Evolutionary conservation across 1,140 invertebrate species (phyloP).

Genomic region (Subanguina moxae): DNA sequence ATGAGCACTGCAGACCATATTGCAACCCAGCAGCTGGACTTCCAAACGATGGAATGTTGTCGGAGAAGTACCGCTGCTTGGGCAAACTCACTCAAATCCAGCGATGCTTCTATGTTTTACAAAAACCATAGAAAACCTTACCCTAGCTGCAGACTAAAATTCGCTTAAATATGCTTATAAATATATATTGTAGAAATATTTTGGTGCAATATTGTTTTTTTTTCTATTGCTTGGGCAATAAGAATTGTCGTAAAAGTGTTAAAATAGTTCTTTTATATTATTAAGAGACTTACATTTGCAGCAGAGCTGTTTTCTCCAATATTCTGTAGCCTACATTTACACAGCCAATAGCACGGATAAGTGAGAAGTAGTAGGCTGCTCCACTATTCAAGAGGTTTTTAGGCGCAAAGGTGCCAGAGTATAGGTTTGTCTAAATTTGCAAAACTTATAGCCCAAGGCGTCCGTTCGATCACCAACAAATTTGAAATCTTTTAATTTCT

Average conservation of each 20-base stretch:
- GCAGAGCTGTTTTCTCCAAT: slow-evolving; percentile 23
- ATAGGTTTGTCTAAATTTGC: slow-evolving; percentile 15
- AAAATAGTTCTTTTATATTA: slow-evolving; percentile 6
- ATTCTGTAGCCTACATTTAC: not conserved
- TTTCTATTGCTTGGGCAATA: not conserved
- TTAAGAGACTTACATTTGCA: slow-evolving; percentile 32
- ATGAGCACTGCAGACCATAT: slow-evolving; percentile 58
- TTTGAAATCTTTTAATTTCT: slow-evolving; percentile 11
- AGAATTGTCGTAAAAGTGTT: not conserved
- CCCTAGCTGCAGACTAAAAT: no score
- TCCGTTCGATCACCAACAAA: no score
- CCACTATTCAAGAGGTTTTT: slow-evolving; percentile 21
- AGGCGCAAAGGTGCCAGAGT: slow-evolving; percentile 21
- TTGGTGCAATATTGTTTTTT: not conserved
- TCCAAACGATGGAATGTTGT: slow-evolving; percentile 56
- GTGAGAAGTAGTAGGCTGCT: slow-evolving; percentile 26
- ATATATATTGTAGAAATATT: not conserved
- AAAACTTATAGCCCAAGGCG: no score
- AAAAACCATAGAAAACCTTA: slow-evolving; percentile 50
- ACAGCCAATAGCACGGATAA: slow-evolving; percentile 18
- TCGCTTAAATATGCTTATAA: no score
- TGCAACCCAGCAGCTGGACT: slow-evolving; percentile 57
- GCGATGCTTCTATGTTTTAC: slow-evolving; percentile 56
- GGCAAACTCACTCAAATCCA: slow-evolving; percentile 57
- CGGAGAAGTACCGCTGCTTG: slow-evolving; percentile 56